These are phyloP conservation scores for human (Homo sapiens) DNA, from an alignment of 2,113 vertebrate species.

Conservation along the genomic window GRCh38 chr17:5531501-5532000, in stretches of 20 bases:
- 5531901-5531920: neutral
- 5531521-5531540: neutral
- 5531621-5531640: neutral
- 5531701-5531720: too few species aligned
- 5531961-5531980: too few species aligned
- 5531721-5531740: too few species aligned
- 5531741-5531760: neutral
- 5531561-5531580: neutral
- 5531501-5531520: neutral
- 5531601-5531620: too few species aligned
- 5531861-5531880: neutral
- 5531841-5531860: neutral
- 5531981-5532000: too few species aligned
- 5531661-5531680: neutral
- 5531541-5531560: neutral
- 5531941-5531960: neutral
- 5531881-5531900: neutral
- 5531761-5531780: neutral
- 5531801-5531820: neutral
- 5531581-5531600: neutral
- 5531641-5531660: too few species aligned
- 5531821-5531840: neutral
- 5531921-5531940: neutral
- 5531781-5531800: neutral
- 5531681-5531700: neutral